Evolutionary conservation across 2,113 vertebrate genomes (phyloP).

Genomic region (Noturus placidus): DNA sequence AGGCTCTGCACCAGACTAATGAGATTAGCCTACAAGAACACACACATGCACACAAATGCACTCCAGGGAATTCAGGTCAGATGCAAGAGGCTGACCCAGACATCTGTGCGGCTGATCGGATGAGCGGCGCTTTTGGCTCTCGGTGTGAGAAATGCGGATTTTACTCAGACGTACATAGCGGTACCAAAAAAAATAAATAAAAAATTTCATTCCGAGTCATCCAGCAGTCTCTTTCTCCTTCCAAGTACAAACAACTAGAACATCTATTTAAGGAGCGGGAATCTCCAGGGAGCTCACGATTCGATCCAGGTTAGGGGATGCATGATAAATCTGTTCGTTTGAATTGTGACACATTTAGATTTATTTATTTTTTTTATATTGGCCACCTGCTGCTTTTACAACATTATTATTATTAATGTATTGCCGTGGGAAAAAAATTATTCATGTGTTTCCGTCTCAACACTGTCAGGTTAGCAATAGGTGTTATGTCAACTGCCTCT

Average conservation of each 20-base stretch:
- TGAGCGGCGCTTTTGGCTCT: slow-evolving; percentile 52
- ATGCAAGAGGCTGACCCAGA: slow-evolving; percentile 78
- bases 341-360: not conserved
- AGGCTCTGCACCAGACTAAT: slow-evolving; percentile 69
- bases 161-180: slow-evolving; percentile 57
- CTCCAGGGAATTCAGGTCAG: slow-evolving; percentile 76
- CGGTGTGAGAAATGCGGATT: slow-evolving; percentile 64
- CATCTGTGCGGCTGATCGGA: slow-evolving; percentile 73
- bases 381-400: too few relatives aligned
- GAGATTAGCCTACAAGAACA: slow-evolving; percentile 70
- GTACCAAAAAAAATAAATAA: not conserved
- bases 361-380: not conserved
- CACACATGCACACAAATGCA: slow-evolving; percentile 67
- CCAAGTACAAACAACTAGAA: slow-evolving; percentile 23
- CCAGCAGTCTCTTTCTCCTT: not conserved
- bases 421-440: not conserved
- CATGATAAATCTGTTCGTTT: not conserved
- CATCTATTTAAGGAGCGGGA: slow-evolving; percentile 13
- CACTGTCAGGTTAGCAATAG: not conserved
- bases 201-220: not conserved
- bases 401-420: not conserved
- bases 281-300: slow-evolving; percentile 14
- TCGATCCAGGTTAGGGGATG: too few relatives aligned
- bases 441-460: not conserved
- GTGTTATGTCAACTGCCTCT: too few relatives aligned